These are phyloP conservation scores for Lepidothrix coronata DNA, from an alignment of 2,113 vertebrate species.

Conservation along the genomic window DNA sequence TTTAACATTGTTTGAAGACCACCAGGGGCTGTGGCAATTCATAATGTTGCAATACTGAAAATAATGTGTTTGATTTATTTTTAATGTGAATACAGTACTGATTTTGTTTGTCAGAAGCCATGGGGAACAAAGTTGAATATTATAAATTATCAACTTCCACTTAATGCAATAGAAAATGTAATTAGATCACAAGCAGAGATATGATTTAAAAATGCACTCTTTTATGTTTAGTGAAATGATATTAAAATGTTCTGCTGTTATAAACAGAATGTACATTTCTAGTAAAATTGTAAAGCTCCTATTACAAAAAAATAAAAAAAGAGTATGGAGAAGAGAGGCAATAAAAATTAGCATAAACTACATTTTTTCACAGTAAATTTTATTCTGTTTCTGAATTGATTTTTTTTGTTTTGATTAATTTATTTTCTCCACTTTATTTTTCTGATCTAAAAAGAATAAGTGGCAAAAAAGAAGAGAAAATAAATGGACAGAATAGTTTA, in stretches of 20 bases:
- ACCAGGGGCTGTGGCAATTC: neutral
- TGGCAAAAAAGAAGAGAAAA: neutral
- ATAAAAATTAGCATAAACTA: neutral
- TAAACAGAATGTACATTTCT: neutral
- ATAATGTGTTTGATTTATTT: constrained; percentile 22
- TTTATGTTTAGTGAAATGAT: neutral
- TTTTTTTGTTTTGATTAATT: neutral
- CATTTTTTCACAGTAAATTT: neutral
- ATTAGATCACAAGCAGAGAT: constrained; percentile 33
- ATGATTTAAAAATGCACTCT: neutral
- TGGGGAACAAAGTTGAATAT: constrained; percentile 8
- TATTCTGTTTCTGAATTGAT: neutral
- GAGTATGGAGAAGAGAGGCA: neutral
- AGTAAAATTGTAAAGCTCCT: neutral
- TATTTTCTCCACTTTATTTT: neutral
- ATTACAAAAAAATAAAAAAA: neutral
- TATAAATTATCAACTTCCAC: constrained; percentile 5
- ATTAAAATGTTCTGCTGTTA: neutral
- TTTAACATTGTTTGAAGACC: neutral
- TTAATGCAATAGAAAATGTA: neutral
- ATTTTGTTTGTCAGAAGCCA: constrained; percentile 14
- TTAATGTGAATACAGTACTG: neutral
- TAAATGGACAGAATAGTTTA: neutral
- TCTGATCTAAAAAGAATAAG: neutral
- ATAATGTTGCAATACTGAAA: neutral